These are phyloP conservation scores for Nymphalis c-album DNA, from an alignment of 2,888 invertebrate genomes.

Conservation along the genomic window DNA sequence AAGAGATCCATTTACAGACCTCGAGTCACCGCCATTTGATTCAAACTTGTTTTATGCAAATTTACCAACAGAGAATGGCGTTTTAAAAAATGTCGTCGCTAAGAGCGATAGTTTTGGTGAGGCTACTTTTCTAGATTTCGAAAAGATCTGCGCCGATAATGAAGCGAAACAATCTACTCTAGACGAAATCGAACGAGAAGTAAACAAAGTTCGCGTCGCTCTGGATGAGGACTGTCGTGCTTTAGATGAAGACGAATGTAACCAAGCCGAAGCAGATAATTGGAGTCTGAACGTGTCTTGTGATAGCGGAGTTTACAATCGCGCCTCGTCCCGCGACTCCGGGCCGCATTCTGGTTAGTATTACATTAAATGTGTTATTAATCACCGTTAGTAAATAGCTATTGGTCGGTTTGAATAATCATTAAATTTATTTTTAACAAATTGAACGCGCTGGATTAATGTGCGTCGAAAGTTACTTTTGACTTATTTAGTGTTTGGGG, in stretches of 20 bases:
- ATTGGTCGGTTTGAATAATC: constrained; percentile 51
- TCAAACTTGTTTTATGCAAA: constrained; percentile 55
- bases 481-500: constrained; percentile 59
- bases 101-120: constrained; percentile 74
- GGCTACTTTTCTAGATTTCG: constrained; percentile 74
- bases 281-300: constrained; percentile 81
- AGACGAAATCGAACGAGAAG: constrained; percentile 76
- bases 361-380: constrained; percentile 39
- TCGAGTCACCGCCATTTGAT: constrained; percentile 63
- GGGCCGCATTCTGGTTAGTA: constrained; percentile 78
- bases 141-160: constrained; percentile 60
- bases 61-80: constrained; percentile 55
- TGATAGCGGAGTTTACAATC: constrained; percentile 83
- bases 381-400: constrained; percentile 39
- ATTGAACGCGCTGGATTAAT: constrained; percentile 49
- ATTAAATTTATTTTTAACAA: constrained; percentile 67
- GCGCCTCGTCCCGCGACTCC: constrained; percentile 79
- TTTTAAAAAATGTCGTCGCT: constrained; percentile 53
- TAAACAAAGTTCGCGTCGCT: constrained; percentile 76
- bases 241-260: constrained; percentile 72
- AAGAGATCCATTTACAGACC: constrained; percentile 63
- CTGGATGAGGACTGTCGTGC: constrained; percentile 76
- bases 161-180: constrained; percentile 69
- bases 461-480: constrained; percentile 55
- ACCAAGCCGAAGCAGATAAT: constrained; percentile 73